Evolutionary conservation across 2,888 invertebrate genomes (phyloP), one percentile per base, ranked within the genome.

Genomic region (Thelaira solivaga): DNA sequence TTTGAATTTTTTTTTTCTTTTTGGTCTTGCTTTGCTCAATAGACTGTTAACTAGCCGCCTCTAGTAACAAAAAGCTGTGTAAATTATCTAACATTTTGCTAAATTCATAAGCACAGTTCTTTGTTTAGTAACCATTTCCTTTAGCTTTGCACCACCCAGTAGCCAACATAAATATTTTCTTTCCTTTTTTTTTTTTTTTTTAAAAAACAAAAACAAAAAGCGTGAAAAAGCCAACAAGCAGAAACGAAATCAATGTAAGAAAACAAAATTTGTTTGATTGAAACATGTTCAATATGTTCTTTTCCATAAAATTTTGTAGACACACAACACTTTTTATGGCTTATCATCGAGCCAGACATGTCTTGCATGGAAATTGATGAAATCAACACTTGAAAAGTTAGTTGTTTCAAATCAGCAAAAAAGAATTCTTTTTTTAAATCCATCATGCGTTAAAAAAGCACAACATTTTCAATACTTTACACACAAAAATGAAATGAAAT

Each of bases 301-400:
- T 34, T 71, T 53, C 41, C 43, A 69, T 34, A 45, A 53, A 34
- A 69, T 39, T 49, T 59, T 39, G 10, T 34, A 45, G n/a, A n/a
- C n/a, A n/a, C 43, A 22, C 45, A 69, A 71, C 47, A 64, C 49
- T 49, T 65, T 69, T 69, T 73, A 73, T 69, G 57, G 51, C 45
- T 59, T 69, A 59, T 73, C 64, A 69, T 74, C 69, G 45, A 59
- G 11, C 49, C n/a, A 39, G 59, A 74, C 78, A 74, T 67, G 74
- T 78, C 74, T 74, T 78, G 74, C 69, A 74, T 71, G 65, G 49
- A 77, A 76, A 79, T 79, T 77, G 69, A 81, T 80, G 77, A 77
- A 81, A 80, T 77, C 76, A 79, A 81, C 72, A 79, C 79, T 79
- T 79, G 69, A 64, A 65, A 61, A 67, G 47, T 49, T 78, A 72